These are phyloP conservation scores for Drosophila neutralis DNA, from an alignment of 2,888 invertebrate species.

Conservation along the genomic window DNA sequence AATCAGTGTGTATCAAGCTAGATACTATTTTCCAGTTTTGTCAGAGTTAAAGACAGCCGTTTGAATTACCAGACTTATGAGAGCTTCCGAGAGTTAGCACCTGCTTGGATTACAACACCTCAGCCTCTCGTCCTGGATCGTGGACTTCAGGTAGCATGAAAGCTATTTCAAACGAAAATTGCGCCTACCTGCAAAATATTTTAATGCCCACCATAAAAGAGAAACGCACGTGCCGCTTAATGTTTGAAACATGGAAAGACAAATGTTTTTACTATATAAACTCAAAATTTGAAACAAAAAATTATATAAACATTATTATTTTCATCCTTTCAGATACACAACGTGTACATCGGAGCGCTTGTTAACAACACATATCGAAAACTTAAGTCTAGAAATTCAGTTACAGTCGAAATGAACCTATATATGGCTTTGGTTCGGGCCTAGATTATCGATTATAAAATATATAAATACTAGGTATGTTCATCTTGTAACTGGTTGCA, in stretches of 20 bases:
- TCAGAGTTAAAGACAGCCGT: constrained; percentile 1
- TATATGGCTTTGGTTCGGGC: constrained; percentile 56
- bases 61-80: not conserved
- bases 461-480: constrained; percentile 27
- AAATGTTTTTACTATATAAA: constrained; percentile 49
- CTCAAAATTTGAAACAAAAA: constrained; percentile 33
- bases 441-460: not conserved
- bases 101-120: constrained; percentile 2
- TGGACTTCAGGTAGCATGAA: constrained; percentile 19
- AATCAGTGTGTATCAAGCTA: not conserved
- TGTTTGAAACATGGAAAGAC: constrained; percentile 79
- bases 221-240: constrained; percentile 23
- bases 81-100: constrained; percentile 1
- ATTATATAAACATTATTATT: constrained; percentile 31
- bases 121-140: not conserved
- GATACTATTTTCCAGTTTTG: not conserved
- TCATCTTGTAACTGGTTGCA: constrained; percentile 31
- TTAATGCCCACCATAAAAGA: constrained; percentile 11
- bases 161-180: not conserved
- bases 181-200: constrained; percentile 7
- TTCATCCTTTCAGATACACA: constrained; percentile 58
- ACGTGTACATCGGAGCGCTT: constrained; percentile 49
- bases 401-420: constrained; percentile 48
- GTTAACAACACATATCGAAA: constrained; percentile 15
- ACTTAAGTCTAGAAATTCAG: constrained; percentile 53